Evolutionary conservation across 2,113 vertebrate species (phyloP).

Genomic region (Sitta europaea): DNA sequence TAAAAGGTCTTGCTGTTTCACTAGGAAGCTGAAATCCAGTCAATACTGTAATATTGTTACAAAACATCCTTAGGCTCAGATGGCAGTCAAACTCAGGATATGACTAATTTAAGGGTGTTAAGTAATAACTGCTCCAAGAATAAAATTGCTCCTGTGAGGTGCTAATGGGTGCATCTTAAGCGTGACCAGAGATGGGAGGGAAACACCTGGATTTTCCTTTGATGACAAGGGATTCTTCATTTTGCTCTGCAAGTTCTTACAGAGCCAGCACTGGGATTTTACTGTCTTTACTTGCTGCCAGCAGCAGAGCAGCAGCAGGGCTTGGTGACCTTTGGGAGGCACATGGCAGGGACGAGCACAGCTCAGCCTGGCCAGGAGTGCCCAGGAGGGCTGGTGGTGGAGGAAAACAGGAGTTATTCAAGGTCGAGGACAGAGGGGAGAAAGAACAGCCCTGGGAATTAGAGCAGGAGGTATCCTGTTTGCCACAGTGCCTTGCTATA

Average conservation of each 20-base stretch:
- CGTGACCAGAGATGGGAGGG: not conserved
- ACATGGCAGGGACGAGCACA: not conserved
- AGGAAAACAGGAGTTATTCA: not conserved
- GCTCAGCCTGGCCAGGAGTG: not conserved
- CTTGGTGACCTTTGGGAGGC: not conserved
- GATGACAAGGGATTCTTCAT: not conserved
- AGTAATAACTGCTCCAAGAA: not conserved
- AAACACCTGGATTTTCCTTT: not conserved
- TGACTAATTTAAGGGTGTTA: not conserved
- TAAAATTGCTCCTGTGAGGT: not conserved
- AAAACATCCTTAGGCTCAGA: not conserved
- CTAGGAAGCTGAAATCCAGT: not conserved
- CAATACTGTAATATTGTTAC: not conserved
- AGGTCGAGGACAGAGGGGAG: not conserved
- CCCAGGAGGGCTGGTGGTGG: not conserved
- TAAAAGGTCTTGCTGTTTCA: not conserved
- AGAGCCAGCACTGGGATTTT: rapidly evolving
- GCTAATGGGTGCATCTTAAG: not conserved
- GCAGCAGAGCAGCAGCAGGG: not conserved
- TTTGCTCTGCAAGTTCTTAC: not conserved
- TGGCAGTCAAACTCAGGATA: not conserved
- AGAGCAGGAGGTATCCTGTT: not conserved
- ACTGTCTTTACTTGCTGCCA: not conserved
- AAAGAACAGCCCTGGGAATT: not conserved
- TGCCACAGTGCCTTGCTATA: not conserved